Evolutionary conservation across 2,888 invertebrate species (phyloP).

Genomic region (Dicyrtoma fusca): DNA sequence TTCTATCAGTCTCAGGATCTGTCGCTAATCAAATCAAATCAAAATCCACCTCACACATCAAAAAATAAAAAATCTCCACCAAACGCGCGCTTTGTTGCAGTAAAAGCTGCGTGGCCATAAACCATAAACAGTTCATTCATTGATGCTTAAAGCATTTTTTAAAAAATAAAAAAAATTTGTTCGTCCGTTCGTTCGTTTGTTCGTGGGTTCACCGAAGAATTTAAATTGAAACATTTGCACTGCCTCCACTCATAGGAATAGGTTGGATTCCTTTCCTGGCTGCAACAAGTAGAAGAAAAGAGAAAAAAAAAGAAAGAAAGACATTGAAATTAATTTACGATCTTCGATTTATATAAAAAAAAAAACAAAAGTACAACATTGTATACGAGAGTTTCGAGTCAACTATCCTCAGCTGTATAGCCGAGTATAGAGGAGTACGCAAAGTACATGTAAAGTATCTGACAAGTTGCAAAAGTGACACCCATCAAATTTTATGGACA

Average conservation of each 20-base stretch:
- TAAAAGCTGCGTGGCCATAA: too few species aligned
- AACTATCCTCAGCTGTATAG: not conserved
- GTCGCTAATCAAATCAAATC: too few species aligned
- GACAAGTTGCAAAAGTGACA: constrained; percentile 41
- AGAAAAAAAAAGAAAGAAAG: constrained; percentile 7
- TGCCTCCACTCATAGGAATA: too few species aligned
- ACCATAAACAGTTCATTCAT: not conserved
- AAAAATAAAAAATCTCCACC: constrained; percentile 2
- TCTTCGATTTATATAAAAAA: not conserved
- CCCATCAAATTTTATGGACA: constrained; percentile 41
- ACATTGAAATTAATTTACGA: constrained; percentile 1
- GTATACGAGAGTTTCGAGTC: constrained; percentile 27
- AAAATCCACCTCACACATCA: too few species aligned
- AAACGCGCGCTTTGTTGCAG: too few species aligned
- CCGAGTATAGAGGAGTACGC: constrained; percentile 1
- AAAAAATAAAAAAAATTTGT: too few species aligned
- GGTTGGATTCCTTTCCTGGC: too few species aligned
- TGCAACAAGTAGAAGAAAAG: not conserved
- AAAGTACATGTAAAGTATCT: constrained; percentile 36
- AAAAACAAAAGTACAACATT: constrained; percentile 6
- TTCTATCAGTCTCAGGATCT: too few species aligned
- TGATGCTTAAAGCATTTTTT: too few species aligned
- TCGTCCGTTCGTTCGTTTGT: not conserved
- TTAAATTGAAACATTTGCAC: not conserved
- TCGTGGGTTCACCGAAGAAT: not conserved